phyloP scores from a whole-genome alignment of 1,140 invertebrate genomes.

The Diorhabda sublineata region DNA sequence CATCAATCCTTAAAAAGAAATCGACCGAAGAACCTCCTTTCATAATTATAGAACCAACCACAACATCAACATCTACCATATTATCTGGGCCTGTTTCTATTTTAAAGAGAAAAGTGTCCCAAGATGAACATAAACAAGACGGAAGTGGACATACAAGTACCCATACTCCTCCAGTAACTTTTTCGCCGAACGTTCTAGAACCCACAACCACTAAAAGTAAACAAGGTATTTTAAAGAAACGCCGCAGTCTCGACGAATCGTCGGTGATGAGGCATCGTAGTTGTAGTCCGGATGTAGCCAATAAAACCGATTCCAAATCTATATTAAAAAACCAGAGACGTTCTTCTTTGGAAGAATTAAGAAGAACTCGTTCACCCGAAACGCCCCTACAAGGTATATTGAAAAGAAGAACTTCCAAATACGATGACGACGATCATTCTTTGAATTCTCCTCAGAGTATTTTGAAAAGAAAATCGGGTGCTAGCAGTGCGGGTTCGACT shows the following conservation, averaged over 20 bases:
- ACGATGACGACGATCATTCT: slow-evolving; percentile 54
- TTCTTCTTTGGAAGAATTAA: slow-evolving; percentile 65
- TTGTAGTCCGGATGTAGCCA: slow-evolving; percentile 63
- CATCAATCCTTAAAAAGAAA: slow-evolving; percentile 42
- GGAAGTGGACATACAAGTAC: slow-evolving; percentile 51
- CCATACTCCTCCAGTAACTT: slow-evolving; percentile 63
- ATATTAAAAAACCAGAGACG: slow-evolving; percentile 66
- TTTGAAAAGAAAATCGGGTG: slow-evolving; percentile 64
- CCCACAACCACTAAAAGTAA: slow-evolving; percentile 55
- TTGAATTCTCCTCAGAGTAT: slow-evolving; percentile 68
- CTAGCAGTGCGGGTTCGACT: slow-evolving; percentile 54
- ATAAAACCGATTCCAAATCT: slow-evolving; percentile 56
- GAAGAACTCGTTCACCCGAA: slow-evolving; percentile 55
- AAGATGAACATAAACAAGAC: slow-evolving; percentile 52
- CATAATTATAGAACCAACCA: slow-evolving; percentile 21
- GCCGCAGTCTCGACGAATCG: slow-evolving; percentile 72
- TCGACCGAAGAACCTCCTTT: slow-evolving; percentile 44
- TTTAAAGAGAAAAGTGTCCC: slow-evolving; percentile 68
- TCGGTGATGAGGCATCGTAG: slow-evolving; percentile 64
- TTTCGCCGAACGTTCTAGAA: slow-evolving; percentile 63
- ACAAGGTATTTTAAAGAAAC: slow-evolving; percentile 75
- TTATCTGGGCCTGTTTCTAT: slow-evolving; percentile 64
- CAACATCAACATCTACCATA: slow-evolving; percentile 22
- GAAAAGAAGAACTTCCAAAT: slow-evolving; percentile 61
- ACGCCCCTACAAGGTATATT: slow-evolving; percentile 60